Evolutionary conservation across 2,797 vertebrate genomes (phyloP).

Genomic region (Pelochelys cantorii): DNA sequence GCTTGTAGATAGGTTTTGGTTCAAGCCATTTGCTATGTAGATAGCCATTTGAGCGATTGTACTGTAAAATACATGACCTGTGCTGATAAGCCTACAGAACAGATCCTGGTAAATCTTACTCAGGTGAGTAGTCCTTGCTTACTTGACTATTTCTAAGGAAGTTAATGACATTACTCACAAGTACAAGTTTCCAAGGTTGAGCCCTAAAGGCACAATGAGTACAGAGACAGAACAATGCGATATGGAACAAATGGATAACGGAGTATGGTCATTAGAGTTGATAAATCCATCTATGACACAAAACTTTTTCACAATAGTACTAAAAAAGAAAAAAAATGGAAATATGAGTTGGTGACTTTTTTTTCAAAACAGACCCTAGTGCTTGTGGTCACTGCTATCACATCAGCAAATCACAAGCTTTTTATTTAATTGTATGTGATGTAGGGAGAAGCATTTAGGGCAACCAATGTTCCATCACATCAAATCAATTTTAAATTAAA

Average conservation of each 20-base stretch:
- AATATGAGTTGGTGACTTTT: not conserved
- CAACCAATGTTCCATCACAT: conserved; percentile 44
- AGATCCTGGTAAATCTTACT: not conserved
- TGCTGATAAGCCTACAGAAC: not conserved
- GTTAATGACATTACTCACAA: not conserved
- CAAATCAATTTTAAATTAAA: conserved; percentile 61
- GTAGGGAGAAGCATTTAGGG: conserved; percentile 57
- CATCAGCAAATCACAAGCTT: conserved; percentile 51
- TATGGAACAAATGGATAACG: conserved; percentile 13
- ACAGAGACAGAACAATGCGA: not conserved
- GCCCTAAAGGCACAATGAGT: conserved; percentile 1
- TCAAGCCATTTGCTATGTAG: not conserved
- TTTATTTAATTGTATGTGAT: conserved; percentile 60
- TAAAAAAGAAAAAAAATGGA: not conserved
- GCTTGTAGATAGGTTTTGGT: not conserved
- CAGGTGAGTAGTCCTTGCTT: not conserved
- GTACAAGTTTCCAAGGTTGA: not conserved
- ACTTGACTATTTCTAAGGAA: not conserved
- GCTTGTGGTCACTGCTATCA: conserved; percentile 42
- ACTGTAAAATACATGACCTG: not conserved
- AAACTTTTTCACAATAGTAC: conserved; percentile 22
- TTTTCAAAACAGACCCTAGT: conserved; percentile 26
- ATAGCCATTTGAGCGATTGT: not conserved
- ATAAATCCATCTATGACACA: too few relatives aligned
- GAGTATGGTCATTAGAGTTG: conserved; percentile 8